phyloP scores from a whole-genome alignment of 2,113 vertebrate genomes.

The Ameiurus melas region DNA sequence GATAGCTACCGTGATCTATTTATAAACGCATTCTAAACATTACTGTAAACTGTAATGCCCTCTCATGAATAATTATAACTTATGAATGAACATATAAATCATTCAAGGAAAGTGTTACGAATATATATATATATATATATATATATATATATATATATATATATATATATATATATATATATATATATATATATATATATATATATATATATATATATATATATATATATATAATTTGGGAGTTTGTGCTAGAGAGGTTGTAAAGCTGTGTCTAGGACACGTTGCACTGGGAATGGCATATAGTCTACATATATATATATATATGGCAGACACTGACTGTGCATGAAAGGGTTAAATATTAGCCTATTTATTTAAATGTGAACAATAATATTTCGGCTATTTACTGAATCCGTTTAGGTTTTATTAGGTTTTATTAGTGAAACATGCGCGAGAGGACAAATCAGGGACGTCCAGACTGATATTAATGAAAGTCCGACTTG shows the following conservation, averaged over 20 bases:
- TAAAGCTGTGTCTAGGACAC: not conserved
- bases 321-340: too few relatives aligned
- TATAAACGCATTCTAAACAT: not conserved
- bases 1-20: not conserved
- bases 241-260: not conserved
- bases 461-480: not conserved
- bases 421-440: not conserved
- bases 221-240: not conserved
- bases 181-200: not conserved
- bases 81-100: not conserved
- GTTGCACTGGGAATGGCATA: not conserved
- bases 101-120: not conserved
- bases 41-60: not conserved
- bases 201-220: not conserved
- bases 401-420: not conserved
- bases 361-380: not conserved
- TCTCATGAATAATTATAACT: not conserved
- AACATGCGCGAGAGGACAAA: not conserved
- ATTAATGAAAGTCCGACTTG: not conserved
- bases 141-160: not conserved
- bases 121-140: not conserved
- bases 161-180: not conserved
- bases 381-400: not conserved
- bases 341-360: too few relatives aligned
- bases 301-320: too few relatives aligned